Evolutionary conservation across 2,113 vertebrate species (phyloP).

Genomic region (Neodon shergylaensis): DNA sequence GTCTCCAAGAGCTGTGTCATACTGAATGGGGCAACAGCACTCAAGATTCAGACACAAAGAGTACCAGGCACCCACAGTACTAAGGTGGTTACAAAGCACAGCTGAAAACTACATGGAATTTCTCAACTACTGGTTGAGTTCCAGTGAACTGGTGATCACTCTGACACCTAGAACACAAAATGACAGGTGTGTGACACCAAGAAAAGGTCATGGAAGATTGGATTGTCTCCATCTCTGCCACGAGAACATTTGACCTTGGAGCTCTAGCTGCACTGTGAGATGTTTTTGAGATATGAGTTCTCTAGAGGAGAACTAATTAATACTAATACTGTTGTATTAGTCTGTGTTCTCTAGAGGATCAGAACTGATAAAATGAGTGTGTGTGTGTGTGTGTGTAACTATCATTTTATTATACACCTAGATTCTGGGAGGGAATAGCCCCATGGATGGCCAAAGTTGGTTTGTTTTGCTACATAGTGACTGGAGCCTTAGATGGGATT

Average conservation of each 20-base stretch:
- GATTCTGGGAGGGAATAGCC: not conserved
- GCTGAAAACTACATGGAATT: not conserved
- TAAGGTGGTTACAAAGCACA: not conserved
- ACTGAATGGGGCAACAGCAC: not conserved
- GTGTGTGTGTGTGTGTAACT: no score
- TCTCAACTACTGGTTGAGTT: no score
- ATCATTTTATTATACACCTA: not conserved
- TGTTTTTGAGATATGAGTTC: not conserved
- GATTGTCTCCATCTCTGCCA: not conserved
- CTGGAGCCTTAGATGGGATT: not conserved
- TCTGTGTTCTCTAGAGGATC: not conserved
- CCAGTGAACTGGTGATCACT: not conserved
- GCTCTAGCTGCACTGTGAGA: not conserved
- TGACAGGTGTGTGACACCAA: not conserved
- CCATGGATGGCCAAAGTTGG: not conserved
- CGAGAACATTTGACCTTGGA: not conserved
- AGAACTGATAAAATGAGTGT: not conserved
- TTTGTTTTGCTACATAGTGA: not conserved
- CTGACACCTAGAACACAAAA: not conserved
- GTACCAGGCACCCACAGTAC: not conserved
- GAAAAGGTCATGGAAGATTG: not conserved
- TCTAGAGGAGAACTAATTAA: not conserved
- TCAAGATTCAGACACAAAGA: not conserved
- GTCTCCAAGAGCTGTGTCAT: not conserved
- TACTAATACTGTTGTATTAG: no score